Conservation (phyloP, 30 jellyfish, hydroid and myxozoan species). For the Chrysaora quinquecirrha region DNA sequence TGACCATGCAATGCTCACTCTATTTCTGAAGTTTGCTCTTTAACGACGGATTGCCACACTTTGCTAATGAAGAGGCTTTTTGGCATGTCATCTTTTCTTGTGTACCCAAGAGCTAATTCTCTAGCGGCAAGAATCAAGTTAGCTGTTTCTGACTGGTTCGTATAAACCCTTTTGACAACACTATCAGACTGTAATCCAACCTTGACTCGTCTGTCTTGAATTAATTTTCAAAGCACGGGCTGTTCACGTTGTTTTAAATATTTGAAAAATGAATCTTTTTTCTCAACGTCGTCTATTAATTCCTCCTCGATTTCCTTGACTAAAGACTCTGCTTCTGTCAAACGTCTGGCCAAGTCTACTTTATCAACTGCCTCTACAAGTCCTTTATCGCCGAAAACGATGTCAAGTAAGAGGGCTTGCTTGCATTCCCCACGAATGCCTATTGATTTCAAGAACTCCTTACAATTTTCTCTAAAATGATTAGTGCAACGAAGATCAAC, state of each 20-base stretch:
- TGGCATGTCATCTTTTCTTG: slow-evolving; percentile 18
- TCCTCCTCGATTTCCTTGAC: background rate
- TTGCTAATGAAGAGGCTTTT: background rate
- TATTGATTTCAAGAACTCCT: slow-evolving; percentile 20
- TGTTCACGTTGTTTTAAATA: slow-evolving; percentile 8
- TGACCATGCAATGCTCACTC: slow-evolving; percentile 2
- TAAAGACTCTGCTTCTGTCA: background rate
- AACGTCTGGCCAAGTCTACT: background rate
- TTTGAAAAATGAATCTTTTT: background rate
- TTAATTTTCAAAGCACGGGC: background rate
- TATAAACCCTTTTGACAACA: too few relatives aligned
- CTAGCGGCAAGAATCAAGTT: slow-evolving; percentile 11
- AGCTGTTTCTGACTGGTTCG: too few relatives aligned
- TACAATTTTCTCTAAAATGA: slow-evolving; percentile 20
- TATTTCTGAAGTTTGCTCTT: background rate
- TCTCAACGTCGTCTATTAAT: background rate
- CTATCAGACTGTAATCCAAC: background rate
- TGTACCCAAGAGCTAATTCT: slow-evolving; percentile 10
- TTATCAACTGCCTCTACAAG: slow-evolving; percentile 24
- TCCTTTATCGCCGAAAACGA: slow-evolving; percentile 27
- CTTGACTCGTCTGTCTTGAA: background rate
- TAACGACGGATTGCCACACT: background rate
- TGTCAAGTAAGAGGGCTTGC: slow-evolving; percentile 22
- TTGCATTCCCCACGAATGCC: slow-evolving; percentile 11
- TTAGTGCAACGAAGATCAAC: slow-evolving; percentile 18